Evolutionary conservation across 2,797 vertebrate genomes (phyloP), one percentile per base, ranked within the genome.

Genomic region (Fringilla coelebs): DNA sequence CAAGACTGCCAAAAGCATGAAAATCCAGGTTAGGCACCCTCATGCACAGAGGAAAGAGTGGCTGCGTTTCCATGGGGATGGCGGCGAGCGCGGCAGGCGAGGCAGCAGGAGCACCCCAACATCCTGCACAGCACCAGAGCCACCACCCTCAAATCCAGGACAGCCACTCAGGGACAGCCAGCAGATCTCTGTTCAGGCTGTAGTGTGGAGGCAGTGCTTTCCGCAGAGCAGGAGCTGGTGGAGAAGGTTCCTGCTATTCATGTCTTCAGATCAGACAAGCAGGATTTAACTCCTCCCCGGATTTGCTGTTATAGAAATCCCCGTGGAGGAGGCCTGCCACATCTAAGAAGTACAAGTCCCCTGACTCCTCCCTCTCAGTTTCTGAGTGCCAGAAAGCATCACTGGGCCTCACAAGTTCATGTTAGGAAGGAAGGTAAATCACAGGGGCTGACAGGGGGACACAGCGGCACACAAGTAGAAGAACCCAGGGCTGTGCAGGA

Each of bases 1-100:
- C 7, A 88, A 76, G 45, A 25, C 32, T 87, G 71, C 52, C 63
- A 77, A 80, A 54, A 65, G 81, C 92, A 75, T 34, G 84, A 17
- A 25, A 48, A 95, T 95, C 93, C 94, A 68, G 72, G 41, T 46
- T 20, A 62, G 83, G 89, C 54, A 48, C 46, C 75, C 16, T 1
- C 43, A n/a, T 2, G 81, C 79, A 38, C 3, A 60, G 84, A 4
- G 20, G 38, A 25, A 17, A 41, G 32, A 86, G 89, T 8, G 65
- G 38, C 40, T 15, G 79, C 14, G 92, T 97, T 97, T 95, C 95
- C 96, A 95, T 93, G 93, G 96, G 95, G 93, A 97, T 3, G 4
- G 88, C 18, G 4, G 77, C 19, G 0, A 60, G 57, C 34, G 51
- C 14, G 0, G 80, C 1, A 20, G 86, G 15, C 2, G 21, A 49